These are phyloP conservation scores for Lontra canadensis DNA, from an alignment of 2,113 vertebrate species.

Conservation along the genomic window DNA sequence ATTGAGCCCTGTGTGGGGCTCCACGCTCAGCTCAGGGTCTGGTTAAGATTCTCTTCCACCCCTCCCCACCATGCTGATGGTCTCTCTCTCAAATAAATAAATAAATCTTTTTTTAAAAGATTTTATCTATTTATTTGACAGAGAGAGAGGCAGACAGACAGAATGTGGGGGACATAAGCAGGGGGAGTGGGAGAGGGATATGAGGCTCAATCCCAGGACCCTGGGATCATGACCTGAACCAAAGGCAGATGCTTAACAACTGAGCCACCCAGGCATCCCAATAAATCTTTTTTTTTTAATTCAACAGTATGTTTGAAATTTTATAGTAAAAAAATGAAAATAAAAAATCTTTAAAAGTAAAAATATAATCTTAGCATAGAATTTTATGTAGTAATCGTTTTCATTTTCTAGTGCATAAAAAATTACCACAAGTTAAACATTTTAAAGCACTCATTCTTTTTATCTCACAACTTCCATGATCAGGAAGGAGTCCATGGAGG, in stretches of 20 bases:
- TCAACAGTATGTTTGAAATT: neutral
- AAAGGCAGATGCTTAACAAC: too few relatives aligned
- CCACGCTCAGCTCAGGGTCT: neutral
- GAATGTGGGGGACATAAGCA: too few relatives aligned
- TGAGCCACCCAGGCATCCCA: too few relatives aligned
- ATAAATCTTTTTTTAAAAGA: too few relatives aligned
- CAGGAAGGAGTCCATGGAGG: too few relatives aligned
- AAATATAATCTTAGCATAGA: neutral
- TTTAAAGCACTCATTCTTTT: neutral
- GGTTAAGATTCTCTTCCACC: neutral
- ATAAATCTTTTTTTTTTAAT: neutral
- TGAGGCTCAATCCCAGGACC: too few relatives aligned
- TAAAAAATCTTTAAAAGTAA: neutral
- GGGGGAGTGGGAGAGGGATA: too few relatives aligned
- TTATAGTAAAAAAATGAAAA: neutral
- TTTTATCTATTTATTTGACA: too few relatives aligned
- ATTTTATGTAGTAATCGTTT: neutral
- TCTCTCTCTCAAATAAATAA: neutral
- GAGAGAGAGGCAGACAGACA: too few relatives aligned
- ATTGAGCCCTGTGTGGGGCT: neutral
- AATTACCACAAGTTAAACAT: neutral
- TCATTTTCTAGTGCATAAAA: neutral
- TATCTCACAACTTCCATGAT: neutral
- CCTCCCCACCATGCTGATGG: neutral
- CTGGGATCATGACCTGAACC: too few relatives aligned